These are phyloP conservation scores for Geococcyx californianus DNA, from an alignment of 2,113 vertebrate genomes.

Conservation along the genomic window DNA sequence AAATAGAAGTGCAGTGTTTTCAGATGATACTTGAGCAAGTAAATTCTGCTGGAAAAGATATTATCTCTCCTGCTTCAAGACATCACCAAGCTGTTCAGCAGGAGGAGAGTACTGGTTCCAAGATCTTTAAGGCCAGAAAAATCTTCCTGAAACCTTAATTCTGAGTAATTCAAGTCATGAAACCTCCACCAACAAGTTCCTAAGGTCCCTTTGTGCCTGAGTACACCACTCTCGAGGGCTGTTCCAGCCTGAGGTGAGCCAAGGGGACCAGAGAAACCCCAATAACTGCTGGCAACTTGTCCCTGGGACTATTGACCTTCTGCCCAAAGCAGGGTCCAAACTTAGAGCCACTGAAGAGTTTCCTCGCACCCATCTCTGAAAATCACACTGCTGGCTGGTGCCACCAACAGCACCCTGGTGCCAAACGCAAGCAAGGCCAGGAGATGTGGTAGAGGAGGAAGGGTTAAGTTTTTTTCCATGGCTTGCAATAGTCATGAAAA, in stretches of 20 bases:
- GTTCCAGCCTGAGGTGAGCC: background rate
- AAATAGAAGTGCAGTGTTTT: background rate
- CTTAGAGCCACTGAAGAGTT: background rate
- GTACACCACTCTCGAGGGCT: background rate
- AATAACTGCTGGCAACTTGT: background rate
- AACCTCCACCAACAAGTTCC: background rate
- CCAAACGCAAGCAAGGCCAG: accelerated
- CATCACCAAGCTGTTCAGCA: background rate
- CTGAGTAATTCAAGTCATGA: background rate
- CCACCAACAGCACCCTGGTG: background rate
- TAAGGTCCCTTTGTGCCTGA: background rate
- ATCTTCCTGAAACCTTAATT: background rate
- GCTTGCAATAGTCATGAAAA: background rate
- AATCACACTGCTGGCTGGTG: background rate
- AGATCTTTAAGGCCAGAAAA: background rate
- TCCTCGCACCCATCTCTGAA: background rate
- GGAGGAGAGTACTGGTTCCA: background rate
- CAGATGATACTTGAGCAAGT: background rate
- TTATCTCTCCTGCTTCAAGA: background rate
- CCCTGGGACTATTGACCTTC: background rate
- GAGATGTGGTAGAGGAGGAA: background rate
- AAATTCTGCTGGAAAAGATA: background rate
- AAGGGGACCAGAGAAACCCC: background rate
- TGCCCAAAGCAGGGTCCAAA: background rate
- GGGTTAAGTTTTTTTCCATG: background rate